Evolutionary conservation across 2,888 invertebrate species (phyloP).

Genomic region (Serrognathus titanus): DNA sequence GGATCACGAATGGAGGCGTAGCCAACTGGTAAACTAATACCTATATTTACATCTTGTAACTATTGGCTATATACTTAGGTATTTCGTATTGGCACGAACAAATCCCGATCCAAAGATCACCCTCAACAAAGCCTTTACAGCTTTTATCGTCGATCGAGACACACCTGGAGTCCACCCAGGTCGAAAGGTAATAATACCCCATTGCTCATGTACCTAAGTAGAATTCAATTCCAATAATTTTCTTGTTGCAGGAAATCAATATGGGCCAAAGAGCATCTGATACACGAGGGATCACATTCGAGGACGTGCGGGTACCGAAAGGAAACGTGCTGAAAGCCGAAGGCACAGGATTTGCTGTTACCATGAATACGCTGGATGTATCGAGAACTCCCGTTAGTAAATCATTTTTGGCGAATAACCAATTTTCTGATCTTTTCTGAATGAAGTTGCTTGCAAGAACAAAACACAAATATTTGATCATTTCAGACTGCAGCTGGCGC

Average conservation of each 20-base stretch:
- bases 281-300: constrained; percentile 93
- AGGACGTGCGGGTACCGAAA: constrained; percentile 92
- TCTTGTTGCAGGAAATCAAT: constrained; percentile 75
- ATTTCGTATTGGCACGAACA: constrained; percentile 91
- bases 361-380: constrained; percentile 94
- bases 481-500: constrained; percentile 83
- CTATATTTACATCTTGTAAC: background rate
- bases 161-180: constrained; percentile 83
- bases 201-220: background rate
- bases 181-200: constrained; percentile 73
- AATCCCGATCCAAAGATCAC: constrained; percentile 89
- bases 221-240: too few relatives aligned
- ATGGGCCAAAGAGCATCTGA: constrained; percentile 97
- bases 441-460: too few relatives aligned
- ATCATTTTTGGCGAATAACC: too few relatives aligned
- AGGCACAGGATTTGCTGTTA: constrained; percentile 94
- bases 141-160: constrained; percentile 92
- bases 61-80: constrained; percentile 48
- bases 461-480: too few relatives aligned
- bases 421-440: too few relatives aligned
- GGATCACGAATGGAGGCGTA: constrained; percentile 97
- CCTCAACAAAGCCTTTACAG: constrained; percentile 91
- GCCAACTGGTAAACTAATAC: constrained; percentile 89
- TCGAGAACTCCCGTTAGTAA: constrained; percentile 82
- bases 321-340: constrained; percentile 88